Conservation (phyloP, 2,888 invertebrate genomes). For the Drosophila formosana region DNA sequence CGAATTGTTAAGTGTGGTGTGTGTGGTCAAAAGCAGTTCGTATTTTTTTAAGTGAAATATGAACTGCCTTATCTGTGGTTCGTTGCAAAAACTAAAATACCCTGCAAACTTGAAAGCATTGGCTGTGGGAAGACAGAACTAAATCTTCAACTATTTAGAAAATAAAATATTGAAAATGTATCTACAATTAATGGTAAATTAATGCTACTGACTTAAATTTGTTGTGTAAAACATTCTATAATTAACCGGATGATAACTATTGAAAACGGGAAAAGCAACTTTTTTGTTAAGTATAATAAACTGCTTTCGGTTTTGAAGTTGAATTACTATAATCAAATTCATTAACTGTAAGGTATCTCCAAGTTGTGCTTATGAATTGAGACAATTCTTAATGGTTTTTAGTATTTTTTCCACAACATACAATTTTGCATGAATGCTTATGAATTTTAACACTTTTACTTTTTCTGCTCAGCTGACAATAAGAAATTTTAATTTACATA, state of each 20-base stretch:
- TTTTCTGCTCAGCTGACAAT: conserved; percentile 45
- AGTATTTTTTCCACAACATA: conserved; percentile 38
- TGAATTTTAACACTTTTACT: conserved; percentile 71
- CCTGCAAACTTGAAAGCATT: background rate
- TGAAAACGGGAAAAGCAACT: no score
- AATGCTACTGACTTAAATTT: no score
- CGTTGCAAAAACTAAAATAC: conserved; percentile 37
- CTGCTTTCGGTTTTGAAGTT: background rate
- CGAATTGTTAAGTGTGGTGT: conserved; percentile 41
- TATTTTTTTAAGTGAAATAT: conserved; percentile 66
- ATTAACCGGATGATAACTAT: no score
- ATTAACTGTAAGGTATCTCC: conserved; percentile 19
- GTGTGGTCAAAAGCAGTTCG: conserved; percentile 62
- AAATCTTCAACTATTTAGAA: background rate
- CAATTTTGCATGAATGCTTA: conserved; percentile 48
- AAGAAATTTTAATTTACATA: conserved; percentile 71
- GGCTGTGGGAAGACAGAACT: background rate
- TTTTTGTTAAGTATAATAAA: no score
- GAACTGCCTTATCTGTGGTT: conserved; percentile 61
- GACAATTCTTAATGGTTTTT: conserved; percentile 46
- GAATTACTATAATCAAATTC: conserved; percentile 14
- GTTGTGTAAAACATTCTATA: no score
- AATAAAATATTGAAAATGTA: no score
- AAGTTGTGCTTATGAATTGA: conserved; percentile 7
- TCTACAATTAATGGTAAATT: no score